Conservation (phyloP, 37 sponge, comb jelly and placozoan species). For the Theonella swinhoei region DNA sequence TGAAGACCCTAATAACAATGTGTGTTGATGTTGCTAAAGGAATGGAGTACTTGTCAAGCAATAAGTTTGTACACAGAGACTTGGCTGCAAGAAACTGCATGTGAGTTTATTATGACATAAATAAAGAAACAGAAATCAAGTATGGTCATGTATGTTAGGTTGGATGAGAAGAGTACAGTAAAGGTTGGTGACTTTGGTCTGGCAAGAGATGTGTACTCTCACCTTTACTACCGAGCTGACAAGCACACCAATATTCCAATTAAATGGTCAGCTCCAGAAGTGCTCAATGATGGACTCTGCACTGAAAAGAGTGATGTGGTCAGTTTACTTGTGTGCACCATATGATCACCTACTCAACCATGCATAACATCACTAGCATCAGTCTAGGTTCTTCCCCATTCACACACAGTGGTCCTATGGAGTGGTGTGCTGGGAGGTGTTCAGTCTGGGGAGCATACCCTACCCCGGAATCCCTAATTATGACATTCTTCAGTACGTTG, state of each 20-base stretch:
- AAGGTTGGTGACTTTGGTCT: slow-evolving; percentile 83
- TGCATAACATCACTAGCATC: too few relatives aligned
- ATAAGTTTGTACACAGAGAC: slow-evolving; percentile 19
- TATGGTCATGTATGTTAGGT: slow-evolving; percentile 4
- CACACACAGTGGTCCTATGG: background rate
- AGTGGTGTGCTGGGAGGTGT: slow-evolving; percentile 10
- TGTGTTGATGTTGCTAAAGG: slow-evolving; percentile 12
- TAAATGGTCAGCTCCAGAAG: slow-evolving; percentile 53
- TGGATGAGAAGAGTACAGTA: slow-evolving; percentile 19
- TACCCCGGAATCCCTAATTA: slow-evolving; percentile 68
- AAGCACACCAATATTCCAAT: slow-evolving; percentile 20
- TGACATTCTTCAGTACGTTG: slow-evolving; percentile 49
- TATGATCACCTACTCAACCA: too few relatives aligned
- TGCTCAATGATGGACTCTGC: slow-evolving; percentile 31
- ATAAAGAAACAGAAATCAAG: background rate
- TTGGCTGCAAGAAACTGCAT: slow-evolving; percentile 19
- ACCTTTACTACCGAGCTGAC: slow-evolving; percentile 16
- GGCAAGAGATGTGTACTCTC: slow-evolving; percentile 50
- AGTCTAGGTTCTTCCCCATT: background rate
- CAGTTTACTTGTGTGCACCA: background rate
- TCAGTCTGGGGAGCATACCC: slow-evolving; percentile 56
- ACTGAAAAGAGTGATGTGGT: slow-evolving; percentile 51
- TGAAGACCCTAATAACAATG: background rate
- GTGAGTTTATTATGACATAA: background rate
- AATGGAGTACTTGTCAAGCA: slow-evolving; percentile 12